Evolutionary conservation across 2,888 invertebrate genomes (phyloP).

Genomic region (Pterobdella sp.): DNA sequence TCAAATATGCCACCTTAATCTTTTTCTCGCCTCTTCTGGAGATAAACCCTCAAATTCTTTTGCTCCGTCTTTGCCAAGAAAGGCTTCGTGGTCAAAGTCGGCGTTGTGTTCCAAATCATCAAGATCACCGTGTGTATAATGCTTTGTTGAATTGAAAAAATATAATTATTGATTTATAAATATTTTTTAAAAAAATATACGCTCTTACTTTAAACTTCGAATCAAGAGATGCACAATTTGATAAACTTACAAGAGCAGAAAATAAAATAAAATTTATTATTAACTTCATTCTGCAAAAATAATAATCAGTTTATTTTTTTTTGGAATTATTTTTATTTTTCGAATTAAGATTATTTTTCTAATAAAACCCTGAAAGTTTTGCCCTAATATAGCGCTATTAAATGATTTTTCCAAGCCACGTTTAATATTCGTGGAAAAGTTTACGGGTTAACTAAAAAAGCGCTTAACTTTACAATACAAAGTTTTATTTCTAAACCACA

Average conservation of each 20-base stretch:
- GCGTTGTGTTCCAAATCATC: constrained; percentile 16
- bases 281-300: too few relatives aligned
- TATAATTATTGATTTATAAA: background rate
- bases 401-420: background rate
- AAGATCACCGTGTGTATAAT: constrained; percentile 15
- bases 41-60: constrained; percentile 84
- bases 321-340: too few relatives aligned
- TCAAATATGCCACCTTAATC: constrained; percentile 56
- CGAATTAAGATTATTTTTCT: too few relatives aligned
- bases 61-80: constrained; percentile 81
- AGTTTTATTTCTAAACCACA: too few relatives aligned
- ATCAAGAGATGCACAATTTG: constrained; percentile 16
- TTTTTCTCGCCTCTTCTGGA: constrained; percentile 85
- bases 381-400: too few relatives aligned
- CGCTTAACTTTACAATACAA: background rate
- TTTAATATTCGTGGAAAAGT: background rate
- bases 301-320: too few relatives aligned
- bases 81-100: constrained; percentile 62
- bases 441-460: background rate
- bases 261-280: too few relatives aligned
- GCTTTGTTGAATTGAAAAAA: background rate
- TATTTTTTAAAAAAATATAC: background rate
- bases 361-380: too few relatives aligned
- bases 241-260: too few relatives aligned
- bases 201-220: constrained; percentile 8